A percentile compares a stretch with the other conserved stretches of the same genome.
Evolutionary conservation across 2,888 invertebrate genomes (phyloP).

Genomic region (Drosophila mettleri): DNA sequence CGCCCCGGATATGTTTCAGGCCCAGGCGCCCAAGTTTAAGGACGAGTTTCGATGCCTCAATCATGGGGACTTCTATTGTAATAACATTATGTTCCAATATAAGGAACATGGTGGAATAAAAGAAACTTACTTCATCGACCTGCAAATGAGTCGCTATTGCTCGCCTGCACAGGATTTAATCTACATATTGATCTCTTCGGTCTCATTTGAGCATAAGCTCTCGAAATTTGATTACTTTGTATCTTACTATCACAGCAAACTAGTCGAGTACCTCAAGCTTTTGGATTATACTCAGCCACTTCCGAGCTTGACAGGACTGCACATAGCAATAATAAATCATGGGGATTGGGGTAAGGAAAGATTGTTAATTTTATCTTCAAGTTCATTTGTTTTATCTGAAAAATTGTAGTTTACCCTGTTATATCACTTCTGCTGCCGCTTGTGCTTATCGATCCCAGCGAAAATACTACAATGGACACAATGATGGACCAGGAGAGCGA

Average conservation of each 20-base stretch:
- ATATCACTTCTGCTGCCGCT: constrained; percentile 59
- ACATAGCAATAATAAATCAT: constrained; percentile 65
- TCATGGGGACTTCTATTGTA: constrained; percentile 83
- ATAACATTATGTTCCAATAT: constrained; percentile 83
- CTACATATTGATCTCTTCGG: constrained; percentile 79
- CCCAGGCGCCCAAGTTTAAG: constrained; percentile 44
- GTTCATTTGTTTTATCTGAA: not conserved
- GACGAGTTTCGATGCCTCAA: constrained; percentile 71
- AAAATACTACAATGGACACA: constrained; percentile 69
- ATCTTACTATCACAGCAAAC: constrained; percentile 71
- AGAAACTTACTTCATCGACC: constrained; percentile 79
- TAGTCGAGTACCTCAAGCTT: constrained; percentile 67
- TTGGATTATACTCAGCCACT: constrained; percentile 67
- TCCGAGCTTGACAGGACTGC: constrained; percentile 73
- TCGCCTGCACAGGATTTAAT: constrained; percentile 83
- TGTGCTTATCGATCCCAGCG: constrained; percentile 70
- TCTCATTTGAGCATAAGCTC: constrained; percentile 68
- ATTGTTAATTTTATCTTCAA: not conserved
- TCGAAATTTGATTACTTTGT: constrained; percentile 80
- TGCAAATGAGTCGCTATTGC: constrained; percentile 80
- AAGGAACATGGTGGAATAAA: constrained; percentile 51
- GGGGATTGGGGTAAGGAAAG: constrained; percentile 72
- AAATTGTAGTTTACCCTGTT: constrained; percentile 59
- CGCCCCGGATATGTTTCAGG: constrained; percentile 64
- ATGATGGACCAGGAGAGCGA: constrained; percentile 52